Evolutionary conservation across 2,113 vertebrate genomes (phyloP), one percentile per base, ranked within the genome.

Genomic region (Trachemys scripta): DNA sequence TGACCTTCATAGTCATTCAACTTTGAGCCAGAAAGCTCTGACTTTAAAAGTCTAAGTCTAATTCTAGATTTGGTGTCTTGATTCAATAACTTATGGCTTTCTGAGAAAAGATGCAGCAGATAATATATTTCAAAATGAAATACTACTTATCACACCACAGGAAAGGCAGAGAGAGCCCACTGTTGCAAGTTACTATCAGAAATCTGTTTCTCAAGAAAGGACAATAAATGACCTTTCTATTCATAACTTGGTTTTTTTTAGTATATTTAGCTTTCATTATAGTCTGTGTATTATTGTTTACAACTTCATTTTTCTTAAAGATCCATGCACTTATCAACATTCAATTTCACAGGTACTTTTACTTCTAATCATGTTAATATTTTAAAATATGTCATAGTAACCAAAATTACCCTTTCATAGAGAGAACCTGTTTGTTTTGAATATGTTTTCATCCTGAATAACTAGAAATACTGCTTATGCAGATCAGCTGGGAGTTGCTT

Each of bases 91-190:
- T 69, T 85, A 25, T 20, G 27, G 91, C 47, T 25, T 92, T 59
- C 45, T 75, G 69, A 94, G 57, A 79, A 56, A 27, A 80, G 29
- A 69, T 69, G 62, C 12, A 47, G 59, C 69, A 69, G 31, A 78
- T 57, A 87, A 47, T 62, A 22, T 42, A 49, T 72, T 93, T 95
- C 72, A 90, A 94, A 93, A 84, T 50, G 31, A 84, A 85, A 24
- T 4, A 80, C 56, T 57, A n/a, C 59, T 90, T 82, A 85, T 81
- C 72, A 82, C 54, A 80, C 20, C 51, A 85, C 27, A 38, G 75
- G 27, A 80, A 85, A 65, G 25, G 45, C 78, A 29, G 1, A 65
- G 29, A 24, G 69, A 12, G 72, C 3, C 2, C 56, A 54, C n/a
- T 6, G 5, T 85, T 88, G 82, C 45, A 69, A 69, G 62, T n/a